Percentiles rank a stretch among this genome's conserved stretches.
Evolutionary conservation across 2,113 vertebrate genomes (phyloP).

Genomic region (Sinosuthora webbiana): DNA sequence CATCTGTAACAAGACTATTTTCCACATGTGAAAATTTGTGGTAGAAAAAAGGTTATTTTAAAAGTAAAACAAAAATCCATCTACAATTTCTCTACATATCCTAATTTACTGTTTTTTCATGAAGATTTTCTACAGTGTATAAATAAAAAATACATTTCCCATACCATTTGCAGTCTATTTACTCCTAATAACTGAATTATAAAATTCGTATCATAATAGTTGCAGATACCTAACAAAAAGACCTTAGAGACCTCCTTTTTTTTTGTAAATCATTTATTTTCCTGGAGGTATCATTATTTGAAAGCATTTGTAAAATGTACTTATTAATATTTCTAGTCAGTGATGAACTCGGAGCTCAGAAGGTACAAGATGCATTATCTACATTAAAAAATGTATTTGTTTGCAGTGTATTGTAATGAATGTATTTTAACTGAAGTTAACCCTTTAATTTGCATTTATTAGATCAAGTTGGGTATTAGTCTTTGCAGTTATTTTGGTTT

Average conservation of each 20-base stretch:
- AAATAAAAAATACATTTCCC: neutral
- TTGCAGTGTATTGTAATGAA: neutral
- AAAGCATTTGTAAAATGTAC: neutral
- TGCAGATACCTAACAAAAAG: neutral
- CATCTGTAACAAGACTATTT: neutral
- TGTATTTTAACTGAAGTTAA: neutral
- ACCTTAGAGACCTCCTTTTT: neutral
- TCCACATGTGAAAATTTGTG: neutral
- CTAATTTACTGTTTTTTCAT: neutral
- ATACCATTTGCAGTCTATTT: neutral
- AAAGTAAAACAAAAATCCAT: neutral
- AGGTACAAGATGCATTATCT: neutral
- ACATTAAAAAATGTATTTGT: neutral
- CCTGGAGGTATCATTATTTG: slow-evolving; percentile 9
- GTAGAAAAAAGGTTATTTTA: neutral
- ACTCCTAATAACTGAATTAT: neutral
- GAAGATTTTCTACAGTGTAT: neutral
- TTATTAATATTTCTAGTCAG: neutral
- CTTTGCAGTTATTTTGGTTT: neutral
- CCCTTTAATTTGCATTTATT: neutral
- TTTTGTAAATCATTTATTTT: neutral
- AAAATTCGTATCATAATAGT: neutral
- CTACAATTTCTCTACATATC: neutral
- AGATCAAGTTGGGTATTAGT: fast-evolving
- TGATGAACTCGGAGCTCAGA: neutral